A percentile compares a stretch with the other conserved stretches of the same genome.
phyloP scores from a whole-genome alignment of 2,797 vertebrate genomes.

The Gambusia yucatana region DNA sequence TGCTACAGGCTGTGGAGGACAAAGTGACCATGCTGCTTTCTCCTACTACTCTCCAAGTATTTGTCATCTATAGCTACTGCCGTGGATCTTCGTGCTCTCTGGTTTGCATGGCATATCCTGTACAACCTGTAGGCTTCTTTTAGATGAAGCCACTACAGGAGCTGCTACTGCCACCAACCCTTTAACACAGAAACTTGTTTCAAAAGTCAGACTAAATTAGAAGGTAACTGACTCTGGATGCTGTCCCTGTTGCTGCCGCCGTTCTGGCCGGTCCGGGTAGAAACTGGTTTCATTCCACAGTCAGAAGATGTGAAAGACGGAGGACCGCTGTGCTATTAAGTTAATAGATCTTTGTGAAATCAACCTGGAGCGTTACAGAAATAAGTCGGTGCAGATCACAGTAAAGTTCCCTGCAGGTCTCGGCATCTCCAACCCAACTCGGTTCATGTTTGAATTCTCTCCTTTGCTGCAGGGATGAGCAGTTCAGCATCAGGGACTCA shows the following conservation, averaged over 20 bases:
- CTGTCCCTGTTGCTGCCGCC: too few relatives aligned
- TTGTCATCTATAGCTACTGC: neutral
- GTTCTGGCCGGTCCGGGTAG: neutral
- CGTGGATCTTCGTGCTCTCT: neutral
- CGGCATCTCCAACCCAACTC: neutral
- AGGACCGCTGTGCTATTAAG: too few relatives aligned
- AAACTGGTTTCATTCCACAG: neutral
- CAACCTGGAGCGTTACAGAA: neutral
- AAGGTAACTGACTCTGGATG: too few relatives aligned
- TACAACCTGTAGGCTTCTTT: neutral
- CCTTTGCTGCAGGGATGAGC: neutral
- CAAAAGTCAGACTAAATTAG: too few relatives aligned
- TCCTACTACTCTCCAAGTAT: neutral
- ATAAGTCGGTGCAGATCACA: neutral
- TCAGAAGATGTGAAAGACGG: neutral
- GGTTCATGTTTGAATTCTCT: neutral
- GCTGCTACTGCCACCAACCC: neutral
- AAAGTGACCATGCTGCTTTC: neutral
- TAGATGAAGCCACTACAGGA: neutral
- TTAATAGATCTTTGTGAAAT: constrained; percentile 29
- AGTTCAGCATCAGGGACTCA: neutral
- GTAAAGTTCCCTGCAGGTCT: neutral
- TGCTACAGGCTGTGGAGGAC: neutral
- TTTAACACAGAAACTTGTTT: neutral
- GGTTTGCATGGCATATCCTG: neutral